phyloP scores from a whole-genome alignment of 2,797 vertebrate genomes.

The Acipenser transmontanus region DNA sequence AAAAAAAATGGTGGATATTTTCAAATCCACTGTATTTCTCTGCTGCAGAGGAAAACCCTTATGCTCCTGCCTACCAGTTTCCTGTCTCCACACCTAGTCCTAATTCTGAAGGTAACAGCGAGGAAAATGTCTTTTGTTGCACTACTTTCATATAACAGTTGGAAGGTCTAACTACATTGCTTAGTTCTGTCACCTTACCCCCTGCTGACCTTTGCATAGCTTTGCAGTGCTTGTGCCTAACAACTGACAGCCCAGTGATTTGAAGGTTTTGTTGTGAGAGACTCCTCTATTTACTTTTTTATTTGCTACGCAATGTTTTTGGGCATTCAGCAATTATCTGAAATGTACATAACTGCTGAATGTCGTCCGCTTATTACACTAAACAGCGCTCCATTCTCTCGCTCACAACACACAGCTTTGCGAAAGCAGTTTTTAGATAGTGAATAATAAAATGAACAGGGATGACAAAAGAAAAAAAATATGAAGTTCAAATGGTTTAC shows the following conservation, averaged over 20 bases:
- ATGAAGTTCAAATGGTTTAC: too few relatives aligned
- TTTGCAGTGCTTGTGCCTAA: conserved; percentile 8
- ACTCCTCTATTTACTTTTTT: too few relatives aligned
- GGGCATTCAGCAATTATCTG: too few relatives aligned
- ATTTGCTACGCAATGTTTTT: too few relatives aligned
- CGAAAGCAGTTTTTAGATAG: too few relatives aligned
- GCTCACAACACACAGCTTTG: too few relatives aligned
- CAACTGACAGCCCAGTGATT: background rate
- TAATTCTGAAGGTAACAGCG: conserved; percentile 67
- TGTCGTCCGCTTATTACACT: too few relatives aligned
- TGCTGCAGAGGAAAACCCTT: conserved; percentile 28
- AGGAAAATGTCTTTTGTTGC: conserved; percentile 24
- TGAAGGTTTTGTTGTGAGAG: background rate
- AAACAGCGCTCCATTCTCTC: too few relatives aligned
- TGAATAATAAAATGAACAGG: too few relatives aligned
- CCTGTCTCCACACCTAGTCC: conserved; percentile 62
- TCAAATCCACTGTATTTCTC: conserved; percentile 63
- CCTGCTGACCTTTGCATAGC: conserved; percentile 5
- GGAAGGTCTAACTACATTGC: conserved; percentile 37
- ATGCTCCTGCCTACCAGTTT: too few relatives aligned
- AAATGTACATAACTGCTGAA: too few relatives aligned
- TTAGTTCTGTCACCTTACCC: conserved; percentile 37
- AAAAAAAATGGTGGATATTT: conserved; percentile 31
- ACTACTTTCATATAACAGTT: conserved; percentile 28
- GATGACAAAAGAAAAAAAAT: too few relatives aligned